These are phyloP conservation scores for Toxotes jaculatrix DNA, from an alignment of 2,113 vertebrate species.

Conservation along the genomic window DNA sequence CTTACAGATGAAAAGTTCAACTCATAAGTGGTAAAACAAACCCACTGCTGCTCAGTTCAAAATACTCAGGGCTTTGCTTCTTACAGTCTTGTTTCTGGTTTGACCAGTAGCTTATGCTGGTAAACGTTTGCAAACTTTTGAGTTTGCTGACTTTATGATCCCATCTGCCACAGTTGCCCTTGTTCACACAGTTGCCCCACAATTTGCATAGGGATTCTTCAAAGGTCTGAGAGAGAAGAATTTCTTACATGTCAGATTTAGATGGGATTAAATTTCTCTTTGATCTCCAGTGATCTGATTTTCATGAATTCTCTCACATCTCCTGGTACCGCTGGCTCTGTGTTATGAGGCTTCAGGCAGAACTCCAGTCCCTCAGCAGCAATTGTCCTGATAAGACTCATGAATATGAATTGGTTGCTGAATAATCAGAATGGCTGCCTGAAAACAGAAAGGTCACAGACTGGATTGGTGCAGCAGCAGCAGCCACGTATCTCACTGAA, in stretches of 20 bases:
- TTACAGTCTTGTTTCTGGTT: too few species aligned
- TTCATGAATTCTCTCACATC: neutral
- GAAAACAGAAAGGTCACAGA: conserved; percentile 13
- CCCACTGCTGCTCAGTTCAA: too few species aligned
- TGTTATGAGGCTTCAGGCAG: neutral
- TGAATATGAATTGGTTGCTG: conserved; percentile 15
- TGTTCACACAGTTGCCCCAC: neutral
- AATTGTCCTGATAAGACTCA: conserved; percentile 16
- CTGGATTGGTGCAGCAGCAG: neutral
- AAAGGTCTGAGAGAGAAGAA: neutral
- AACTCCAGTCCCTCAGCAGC: neutral
- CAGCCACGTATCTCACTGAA: neutral
- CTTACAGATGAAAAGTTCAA: too few species aligned
- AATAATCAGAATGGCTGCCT: conserved; percentile 4
- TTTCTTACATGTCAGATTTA: neutral
- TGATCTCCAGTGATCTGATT: neutral
- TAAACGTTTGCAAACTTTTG: too few species aligned
- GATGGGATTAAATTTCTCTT: too few species aligned
- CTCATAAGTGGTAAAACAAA: too few species aligned
- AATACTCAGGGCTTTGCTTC: too few species aligned
- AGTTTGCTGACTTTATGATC: too few species aligned
- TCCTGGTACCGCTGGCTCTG: neutral
- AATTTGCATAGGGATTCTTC: neutral
- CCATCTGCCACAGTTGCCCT: neutral
- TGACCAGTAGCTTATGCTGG: too few species aligned